These are phyloP conservation scores for Alitta virens DNA, from an alignment of 2,888 invertebrate genomes.

Conservation along the genomic window DNA sequence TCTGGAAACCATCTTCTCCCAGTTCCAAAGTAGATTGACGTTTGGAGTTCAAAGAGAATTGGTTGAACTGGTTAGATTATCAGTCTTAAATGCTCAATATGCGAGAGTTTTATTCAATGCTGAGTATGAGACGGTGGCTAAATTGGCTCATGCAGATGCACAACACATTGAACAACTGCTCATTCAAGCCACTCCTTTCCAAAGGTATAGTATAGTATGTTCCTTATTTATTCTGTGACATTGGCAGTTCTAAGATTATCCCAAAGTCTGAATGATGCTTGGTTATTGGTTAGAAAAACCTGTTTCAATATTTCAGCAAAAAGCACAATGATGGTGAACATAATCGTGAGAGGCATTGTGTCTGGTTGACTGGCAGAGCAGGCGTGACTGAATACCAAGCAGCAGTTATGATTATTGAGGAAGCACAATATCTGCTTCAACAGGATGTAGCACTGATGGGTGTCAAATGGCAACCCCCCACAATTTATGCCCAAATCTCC, in stretches of 20 bases:
- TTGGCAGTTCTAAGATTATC: too few relatives aligned
- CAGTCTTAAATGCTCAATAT: conserved; percentile 77
- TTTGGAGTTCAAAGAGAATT: conserved; percentile 92
- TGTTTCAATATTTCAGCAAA: conserved; percentile 59
- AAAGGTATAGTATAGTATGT: conserved; percentile 61
- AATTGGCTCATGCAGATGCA: conserved; percentile 74
- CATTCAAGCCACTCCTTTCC: conserved; percentile 77
- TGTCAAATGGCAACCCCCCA: conserved; percentile 38
- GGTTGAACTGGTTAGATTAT: conserved; percentile 78
- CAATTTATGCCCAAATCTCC: background rate
- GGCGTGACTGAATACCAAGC: conserved; percentile 81
- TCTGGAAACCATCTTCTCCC: conserved; percentile 81
- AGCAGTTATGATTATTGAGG: conserved; percentile 72
- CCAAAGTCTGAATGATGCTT: too few relatives aligned
- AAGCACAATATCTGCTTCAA: conserved; percentile 71
- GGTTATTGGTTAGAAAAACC: too few relatives aligned
- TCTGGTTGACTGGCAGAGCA: conserved; percentile 54
- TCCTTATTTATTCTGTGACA: too few relatives aligned
- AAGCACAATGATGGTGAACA: conserved; percentile 63
- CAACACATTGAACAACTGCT: conserved; percentile 74
- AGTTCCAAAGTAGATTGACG: conserved; percentile 90
- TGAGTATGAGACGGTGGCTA: conserved; percentile 75
- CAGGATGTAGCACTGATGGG: conserved; percentile 52
- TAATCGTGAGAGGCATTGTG: conserved; percentile 65
- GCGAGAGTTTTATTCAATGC: conserved; percentile 73